A percentile compares a stretch with the other conserved stretches of the same genome.
phyloP scores from a whole-genome alignment of 2,113 vertebrate genomes.

The Callionymus lyra region DNA sequence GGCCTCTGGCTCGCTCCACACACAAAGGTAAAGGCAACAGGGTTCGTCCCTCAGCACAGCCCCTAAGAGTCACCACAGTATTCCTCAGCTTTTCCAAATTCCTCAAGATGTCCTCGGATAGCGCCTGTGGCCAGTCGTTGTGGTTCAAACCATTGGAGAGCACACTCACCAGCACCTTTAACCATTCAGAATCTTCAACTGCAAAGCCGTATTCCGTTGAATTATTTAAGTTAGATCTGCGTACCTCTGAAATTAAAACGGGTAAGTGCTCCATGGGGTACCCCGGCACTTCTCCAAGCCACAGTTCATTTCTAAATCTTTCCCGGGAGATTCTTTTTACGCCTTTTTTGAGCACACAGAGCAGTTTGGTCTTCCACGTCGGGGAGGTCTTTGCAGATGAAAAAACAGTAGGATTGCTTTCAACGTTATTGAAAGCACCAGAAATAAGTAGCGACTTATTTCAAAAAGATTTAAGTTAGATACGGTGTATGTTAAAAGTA shows the following conservation, averaged over 20 bases:
- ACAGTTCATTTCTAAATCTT: conserved; percentile 46
- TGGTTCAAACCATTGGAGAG: conserved; percentile 62
- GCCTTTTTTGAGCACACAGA: conserved; percentile 62
- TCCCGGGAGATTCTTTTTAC: conserved; percentile 32
- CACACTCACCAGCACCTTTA: conserved; percentile 50
- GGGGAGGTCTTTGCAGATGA: conserved; percentile 46
- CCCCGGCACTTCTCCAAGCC: conserved; percentile 54
- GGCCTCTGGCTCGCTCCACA: conserved; percentile 27
- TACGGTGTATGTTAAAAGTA: background rate
- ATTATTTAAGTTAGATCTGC: no score
- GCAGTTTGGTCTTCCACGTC: conserved; percentile 62
- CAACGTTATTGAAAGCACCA: conserved; percentile 63
- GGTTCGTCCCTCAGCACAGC: conserved; percentile 50
- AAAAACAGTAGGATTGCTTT: conserved; percentile 64
- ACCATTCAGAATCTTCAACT: background rate
- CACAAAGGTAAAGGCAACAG: conserved; percentile 45
- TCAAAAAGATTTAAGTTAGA: conserved; percentile 44
- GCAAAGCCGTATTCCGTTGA: no score
- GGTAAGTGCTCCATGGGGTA: conserved; percentile 68
- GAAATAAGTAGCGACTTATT: conserved; percentile 73
- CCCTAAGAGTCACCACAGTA: conserved; percentile 50
- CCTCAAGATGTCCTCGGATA: conserved; percentile 55
- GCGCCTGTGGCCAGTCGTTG: conserved; percentile 48
- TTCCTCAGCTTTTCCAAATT: conserved; percentile 57
- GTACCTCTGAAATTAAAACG: conserved; percentile 66